Conservation (phyloP, 2,797 vertebrate genomes). For the Benthosema pterotum region DNA sequence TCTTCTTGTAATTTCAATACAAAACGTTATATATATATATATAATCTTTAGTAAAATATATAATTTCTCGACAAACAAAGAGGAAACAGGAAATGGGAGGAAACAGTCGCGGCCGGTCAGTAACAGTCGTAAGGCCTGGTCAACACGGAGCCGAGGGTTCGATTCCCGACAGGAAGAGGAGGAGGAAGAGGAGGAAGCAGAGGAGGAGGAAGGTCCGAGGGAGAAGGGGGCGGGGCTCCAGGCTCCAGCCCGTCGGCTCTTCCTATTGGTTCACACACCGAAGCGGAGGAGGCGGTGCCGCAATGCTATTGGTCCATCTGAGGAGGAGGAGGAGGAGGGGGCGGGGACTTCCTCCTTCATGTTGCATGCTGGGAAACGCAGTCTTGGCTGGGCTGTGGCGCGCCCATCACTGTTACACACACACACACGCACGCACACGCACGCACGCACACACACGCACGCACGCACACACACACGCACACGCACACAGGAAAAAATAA, state of each 20-base stretch:
- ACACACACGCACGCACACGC: conserved; percentile 39
- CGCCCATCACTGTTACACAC: conserved; percentile 68
- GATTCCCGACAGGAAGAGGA: conserved; percentile 15
- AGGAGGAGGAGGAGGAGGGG: too few relatives aligned
- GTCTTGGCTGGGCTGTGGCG: conserved; percentile 50
- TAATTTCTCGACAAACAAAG: too few relatives aligned
- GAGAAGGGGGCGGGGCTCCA: conserved; percentile 11
- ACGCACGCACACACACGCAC: too few relatives aligned
- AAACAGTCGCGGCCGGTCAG: too few relatives aligned
- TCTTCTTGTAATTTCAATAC: too few relatives aligned
- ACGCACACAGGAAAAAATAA: too few relatives aligned
- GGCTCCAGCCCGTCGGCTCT: conserved; percentile 6
- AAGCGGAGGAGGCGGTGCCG: conserved; percentile 17
- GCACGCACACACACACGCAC: too few relatives aligned
- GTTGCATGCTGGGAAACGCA: conserved; percentile 63
- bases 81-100: too few relatives aligned
- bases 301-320: too few relatives aligned
- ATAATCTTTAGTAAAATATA: too few relatives aligned
- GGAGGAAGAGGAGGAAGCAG: not conserved
- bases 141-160: conserved; percentile 3
- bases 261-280: conserved; percentile 43
- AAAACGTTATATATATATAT: too few relatives aligned
- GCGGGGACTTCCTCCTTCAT: conserved; percentile 69
- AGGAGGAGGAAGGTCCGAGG: conserved; percentile 13
- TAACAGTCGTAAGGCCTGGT: too few relatives aligned